Evolutionary conservation across 2,113 vertebrate genomes (phyloP).

Genomic region (Empidonax traillii): DNA sequence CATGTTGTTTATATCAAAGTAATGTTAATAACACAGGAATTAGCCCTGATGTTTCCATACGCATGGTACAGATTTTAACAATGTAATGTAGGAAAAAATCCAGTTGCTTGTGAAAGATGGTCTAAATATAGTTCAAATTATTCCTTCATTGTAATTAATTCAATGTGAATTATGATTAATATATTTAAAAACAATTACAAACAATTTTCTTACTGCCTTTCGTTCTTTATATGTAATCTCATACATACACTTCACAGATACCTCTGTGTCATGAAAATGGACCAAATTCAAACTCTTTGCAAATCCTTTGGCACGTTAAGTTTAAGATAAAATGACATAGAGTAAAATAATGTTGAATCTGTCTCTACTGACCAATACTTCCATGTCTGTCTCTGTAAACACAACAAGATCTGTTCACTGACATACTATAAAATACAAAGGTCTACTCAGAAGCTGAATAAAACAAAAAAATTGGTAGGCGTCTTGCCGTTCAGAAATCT

Average conservation of each 20-base stretch:
- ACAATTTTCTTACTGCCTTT: neutral
- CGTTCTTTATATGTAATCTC: neutral
- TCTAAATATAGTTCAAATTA: neutral
- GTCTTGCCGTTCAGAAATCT: neutral
- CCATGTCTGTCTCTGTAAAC: neutral
- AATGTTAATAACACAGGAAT: neutral
- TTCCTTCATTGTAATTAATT: neutral
- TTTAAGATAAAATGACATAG: neutral
- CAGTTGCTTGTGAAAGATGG: neutral
- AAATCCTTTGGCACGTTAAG: neutral
- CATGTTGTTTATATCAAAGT: neutral
- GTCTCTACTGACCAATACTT: neutral
- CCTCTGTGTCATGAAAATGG: neutral
- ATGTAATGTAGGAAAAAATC: neutral
- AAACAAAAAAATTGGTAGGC: neutral
- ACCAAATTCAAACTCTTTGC: neutral
- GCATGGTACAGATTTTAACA: neutral
- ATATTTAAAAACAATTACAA: neutral
- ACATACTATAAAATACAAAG: neutral
- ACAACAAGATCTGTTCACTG: neutral
- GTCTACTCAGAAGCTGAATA: neutral
- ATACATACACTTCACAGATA: neutral
- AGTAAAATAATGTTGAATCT: neutral
- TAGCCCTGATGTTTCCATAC: neutral
- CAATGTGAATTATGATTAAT: neutral